Evolutionary conservation across 2,888 invertebrate species (phyloP), one percentile per base, ranked within the genome.

Genomic region (Eurois occulta): DNA sequence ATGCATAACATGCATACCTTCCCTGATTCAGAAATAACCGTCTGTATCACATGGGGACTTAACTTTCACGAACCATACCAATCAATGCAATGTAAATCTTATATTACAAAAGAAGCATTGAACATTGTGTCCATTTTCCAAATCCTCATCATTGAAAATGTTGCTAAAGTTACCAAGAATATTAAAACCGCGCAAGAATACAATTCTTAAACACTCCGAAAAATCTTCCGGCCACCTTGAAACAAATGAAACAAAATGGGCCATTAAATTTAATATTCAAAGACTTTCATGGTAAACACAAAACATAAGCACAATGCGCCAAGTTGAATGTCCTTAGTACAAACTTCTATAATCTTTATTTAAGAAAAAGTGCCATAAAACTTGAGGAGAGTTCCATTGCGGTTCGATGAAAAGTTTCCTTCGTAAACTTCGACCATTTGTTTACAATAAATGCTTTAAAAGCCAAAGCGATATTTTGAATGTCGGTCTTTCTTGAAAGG

Each of bases 321-420:
- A 86, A 88, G 75, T 88, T 86, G 68, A 76, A 81, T 55, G 72
- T 73, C 72, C 83, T 66, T 83, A 85, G 83, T 83, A 85, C 76
- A 80, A 89, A 87, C 78, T 89, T 87, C 6, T 66, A 68, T 73
- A 89, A 89, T 86, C 84, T 84, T 74, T 48, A 66, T 78, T 72
- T 76, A 78, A 83, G 77, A 87, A 85, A 83, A 88, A 88, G 58
- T 77, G 67, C 43, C 69, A 80, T 88, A 77, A 88, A 86, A 88
- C 62, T 83, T 72, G 72, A 80, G 77, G 69, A 70, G 75, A 68
- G 60, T 78, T 80, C 65, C 68, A 77, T 67, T 67, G 79, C 38
- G 81, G 78, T 80, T 71, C 66, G 78, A 71, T 77, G 73, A 81
- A 77, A 82, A 81, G n/a, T 76, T 82, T 70, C 4, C 16, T 64